A percentile compares a stretch with the other conserved stretches of the same genome.
These are phyloP conservation scores for Drosophila setifemur DNA, from an alignment of 1,140 invertebrate genomes.

Conservation along the genomic window DNA sequence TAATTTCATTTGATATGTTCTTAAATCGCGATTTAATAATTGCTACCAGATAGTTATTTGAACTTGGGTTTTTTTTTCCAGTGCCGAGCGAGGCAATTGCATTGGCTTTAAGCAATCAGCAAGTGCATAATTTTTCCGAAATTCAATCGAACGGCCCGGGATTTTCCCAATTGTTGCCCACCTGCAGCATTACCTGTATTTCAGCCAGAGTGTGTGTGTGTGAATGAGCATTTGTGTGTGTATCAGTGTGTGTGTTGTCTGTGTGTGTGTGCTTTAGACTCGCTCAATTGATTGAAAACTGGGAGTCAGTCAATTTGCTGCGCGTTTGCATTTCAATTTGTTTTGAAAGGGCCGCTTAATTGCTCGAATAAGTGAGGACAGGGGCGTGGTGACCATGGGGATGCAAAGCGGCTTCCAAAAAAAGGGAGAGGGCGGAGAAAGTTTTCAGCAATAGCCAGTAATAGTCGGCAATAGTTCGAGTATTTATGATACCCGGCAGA, in stretches of 20 bases:
- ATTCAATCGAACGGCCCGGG: conserved; percentile 15
- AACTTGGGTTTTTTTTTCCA: not conserved
- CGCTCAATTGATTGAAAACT: conserved; percentile 43
- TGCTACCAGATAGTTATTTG: too few species aligned
- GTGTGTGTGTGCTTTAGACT: conserved; percentile 1
- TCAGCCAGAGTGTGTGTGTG: not conserved
- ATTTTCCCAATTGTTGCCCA: conserved; percentile 32
- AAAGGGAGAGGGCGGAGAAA: not conserved
- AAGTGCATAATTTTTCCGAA: conserved; percentile 37
- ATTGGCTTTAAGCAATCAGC: conserved; percentile 66
- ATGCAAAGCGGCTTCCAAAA: not conserved
- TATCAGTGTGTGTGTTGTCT: not conserved
- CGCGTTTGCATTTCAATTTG: conserved; percentile 65
- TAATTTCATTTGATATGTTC: too few species aligned
- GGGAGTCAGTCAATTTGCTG: conserved; percentile 50
- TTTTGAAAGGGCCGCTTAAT: conserved; percentile 60
- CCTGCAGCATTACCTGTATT: conserved; percentile 9
- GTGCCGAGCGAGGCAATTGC: conserved; percentile 34
- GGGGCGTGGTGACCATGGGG: not conserved
- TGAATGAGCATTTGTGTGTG: not conserved
- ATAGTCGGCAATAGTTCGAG: conserved; percentile 6
- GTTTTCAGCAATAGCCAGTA: too few species aligned
- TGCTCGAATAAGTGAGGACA: conserved; percentile 35
- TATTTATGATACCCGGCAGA: conserved; percentile 30
- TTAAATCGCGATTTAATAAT: too few species aligned